Percentiles rank a stretch among this genome's conserved stretches.
Evolutionary conservation across 2,797 vertebrate species (phyloP).

Genomic region (Poecile montanus): DNA sequence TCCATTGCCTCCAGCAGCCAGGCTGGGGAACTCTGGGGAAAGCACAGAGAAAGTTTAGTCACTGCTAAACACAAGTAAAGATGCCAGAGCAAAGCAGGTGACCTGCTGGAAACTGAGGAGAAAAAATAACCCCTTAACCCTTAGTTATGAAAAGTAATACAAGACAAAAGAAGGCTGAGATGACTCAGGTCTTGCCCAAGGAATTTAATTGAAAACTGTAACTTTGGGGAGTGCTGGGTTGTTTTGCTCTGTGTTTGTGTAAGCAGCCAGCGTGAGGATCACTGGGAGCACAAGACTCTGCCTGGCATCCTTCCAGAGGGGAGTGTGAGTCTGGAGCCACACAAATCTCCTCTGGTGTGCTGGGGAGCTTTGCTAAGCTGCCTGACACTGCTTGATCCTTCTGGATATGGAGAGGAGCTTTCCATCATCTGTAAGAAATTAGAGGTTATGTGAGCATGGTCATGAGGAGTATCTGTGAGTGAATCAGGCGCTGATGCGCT

Average conservation of each 20-base stretch:
- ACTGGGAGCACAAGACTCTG: background rate
- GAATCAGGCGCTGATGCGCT: background rate
- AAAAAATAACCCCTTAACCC: background rate
- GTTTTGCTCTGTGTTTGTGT: conserved; percentile 6
- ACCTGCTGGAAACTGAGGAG: background rate
- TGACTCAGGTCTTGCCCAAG: background rate
- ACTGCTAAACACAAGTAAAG: background rate
- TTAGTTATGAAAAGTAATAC: background rate
- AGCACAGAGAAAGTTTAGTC: background rate
- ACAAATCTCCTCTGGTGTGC: background rate
- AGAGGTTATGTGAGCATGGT: background rate
- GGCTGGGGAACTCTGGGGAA: background rate
- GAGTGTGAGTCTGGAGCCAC: background rate
- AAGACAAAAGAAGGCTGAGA: background rate
- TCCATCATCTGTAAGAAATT: conserved; percentile 41
- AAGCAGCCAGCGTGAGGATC: background rate
- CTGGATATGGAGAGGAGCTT: background rate
- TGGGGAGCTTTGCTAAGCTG: conserved; percentile 6
- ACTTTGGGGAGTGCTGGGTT: background rate
- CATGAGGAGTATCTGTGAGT: background rate
- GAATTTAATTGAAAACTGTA: conserved; percentile 13
- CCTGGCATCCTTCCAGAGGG: background rate
- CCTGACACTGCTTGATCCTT: background rate
- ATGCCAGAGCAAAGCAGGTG: background rate
- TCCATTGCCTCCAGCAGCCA: background rate